Base-by-base conservation (phyloP, 2,888 invertebrate species). In the Diarsia rubi region DNA sequence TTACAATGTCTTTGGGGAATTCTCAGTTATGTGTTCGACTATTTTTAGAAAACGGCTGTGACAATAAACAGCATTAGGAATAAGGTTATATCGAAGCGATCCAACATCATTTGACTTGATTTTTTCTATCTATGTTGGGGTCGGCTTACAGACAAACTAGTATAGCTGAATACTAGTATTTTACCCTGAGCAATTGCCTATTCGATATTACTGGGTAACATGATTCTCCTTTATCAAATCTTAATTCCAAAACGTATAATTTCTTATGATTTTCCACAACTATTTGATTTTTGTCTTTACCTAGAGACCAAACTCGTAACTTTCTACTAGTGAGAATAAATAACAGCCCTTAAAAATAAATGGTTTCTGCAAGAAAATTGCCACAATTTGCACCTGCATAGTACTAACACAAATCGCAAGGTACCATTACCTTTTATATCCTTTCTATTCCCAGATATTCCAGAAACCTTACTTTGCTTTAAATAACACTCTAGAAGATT, bases 401-500 rank as follows among this genome's bases (percentile, higher is more conserved):
- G 27, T 19, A 31, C 49, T 68, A n/a, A 31, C 14, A 78, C 8
- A 70, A 76, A 62, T 52, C 52, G 37, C 62, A 54, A 71, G n/a
- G 42, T 73, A 47, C 11, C 52, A 31, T 71, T 72, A 44, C 8
- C 4, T 60, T 73, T 44, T 49, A 69, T 37, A 47, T 45, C 2
- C 2, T 37, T 73, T 52, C 11, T 52, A 14, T 42, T 62, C 6
- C 2, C 21, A 24, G 65, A 60, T 44, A 45, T 66, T 31, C 31
- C 54, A 19, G 54, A 80, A 67, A 44, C 12, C 52, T 21, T 44
- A 27, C n/a, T 59, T 72, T 52, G 5, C 57, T 69, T 52, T 59
- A n/a, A 69, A 75, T 69, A 69, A 75, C 76, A 81, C 78, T 75
- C 81, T 64, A 64, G 31, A 59, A 81, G 57, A 79, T 81, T 75